Evolutionary conservation across 2,113 vertebrate species (phyloP), one percentile per base, ranked within the genome.

Genomic region (Alethe diademata): DNA sequence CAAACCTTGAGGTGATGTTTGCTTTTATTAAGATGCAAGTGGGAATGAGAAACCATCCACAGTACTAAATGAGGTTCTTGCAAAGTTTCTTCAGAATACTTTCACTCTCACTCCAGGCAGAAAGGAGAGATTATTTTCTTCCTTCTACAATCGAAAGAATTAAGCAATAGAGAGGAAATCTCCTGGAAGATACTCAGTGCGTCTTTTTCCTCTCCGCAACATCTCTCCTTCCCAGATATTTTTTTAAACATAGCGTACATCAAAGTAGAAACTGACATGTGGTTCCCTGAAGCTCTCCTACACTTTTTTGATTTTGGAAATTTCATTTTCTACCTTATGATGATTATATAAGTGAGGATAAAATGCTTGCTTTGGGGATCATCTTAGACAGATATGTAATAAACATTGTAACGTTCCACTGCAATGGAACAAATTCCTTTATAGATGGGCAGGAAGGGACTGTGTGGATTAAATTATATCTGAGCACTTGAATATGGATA

Each of bases 231-330:
- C 24, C 19, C 4, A 1, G 4, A 4, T 45, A 70, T 87, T 78
- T 80, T 73, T 94, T 95, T 91, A 71, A 93, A 82, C 62, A 92
- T 56, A 91, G 91, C 29, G 24, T 97, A 97, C 97, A 98, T 98
- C 97, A 98, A 98, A 98, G 97, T 95, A 58, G 93, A 97, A 94
- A 95, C 88, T 97, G 97, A 96, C 97, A 98, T 42, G 79, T 15
- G 0, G 84, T 97, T 96, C 97, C 96, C 98, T 80, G 91, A 94
- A 98, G 95, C 97, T 97, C 96, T 98, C 94, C 95, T 97, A 97
- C 95, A 97, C 97, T 97, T 97, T 98, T 98, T 97, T 97, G 92
- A 97, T 97, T 98, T 97, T 92, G 94, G 94, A 97, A 97, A 97
- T 97, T 97, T 97, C 96, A 97, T 98, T 98, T 98, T 97, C 96